Base-by-base conservation (phyloP, 64 coral and sea anemone species). In the Platygyra sinensis region DNA sequence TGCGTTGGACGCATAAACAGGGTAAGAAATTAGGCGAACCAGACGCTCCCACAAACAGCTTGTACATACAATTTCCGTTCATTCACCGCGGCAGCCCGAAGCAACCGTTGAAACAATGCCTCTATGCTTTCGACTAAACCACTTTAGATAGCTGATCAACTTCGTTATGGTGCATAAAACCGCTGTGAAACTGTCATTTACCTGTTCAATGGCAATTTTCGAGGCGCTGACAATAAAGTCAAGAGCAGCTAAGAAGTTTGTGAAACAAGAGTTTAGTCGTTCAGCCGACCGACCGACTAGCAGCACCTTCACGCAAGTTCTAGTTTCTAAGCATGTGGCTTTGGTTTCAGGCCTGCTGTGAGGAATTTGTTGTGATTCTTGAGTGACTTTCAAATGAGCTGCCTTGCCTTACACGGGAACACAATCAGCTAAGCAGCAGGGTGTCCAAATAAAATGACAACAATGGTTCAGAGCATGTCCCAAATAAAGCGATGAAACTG, bases 331-430 rank as follows among this genome's bases (percentile, higher is more conserved):
- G 22, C 2, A 27, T 69, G 65, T 69, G 39, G 33, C 81, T 85
- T 49, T 85, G 63, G 24, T 85, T 83, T 85, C 81, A 52, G 12
- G 32, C 81, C 81, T 85, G 81, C 81, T 85, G 81, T 85, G 81
- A 85, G 63, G 81, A 65, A 72, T 85, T 69, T 83, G 79, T 38
- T 81, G 60, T 83, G 60, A 83, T 83, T 31, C 80, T 64, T 17
- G 52, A 85, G 63, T 85, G 61, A 83, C 80, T 83, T 83, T 80
- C 25, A 80, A 80, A 80, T 83, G 8, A 83, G 30, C 28, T 39
- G 1, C 33, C 33, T 71, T 71, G 32, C 20, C 61, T 82, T 65
- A 20, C 60, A 33, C 18, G 60, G 60, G 17, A 30, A 65, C 29
- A 85, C 81, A 85, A 85, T 85, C 29, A 24, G 12, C 30, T 24